A percentile compares a stretch with the other conserved stretches of the same genome.
Conservation (phyloP, 2,113 vertebrate species). For the Diadophis punctatus region DNA sequence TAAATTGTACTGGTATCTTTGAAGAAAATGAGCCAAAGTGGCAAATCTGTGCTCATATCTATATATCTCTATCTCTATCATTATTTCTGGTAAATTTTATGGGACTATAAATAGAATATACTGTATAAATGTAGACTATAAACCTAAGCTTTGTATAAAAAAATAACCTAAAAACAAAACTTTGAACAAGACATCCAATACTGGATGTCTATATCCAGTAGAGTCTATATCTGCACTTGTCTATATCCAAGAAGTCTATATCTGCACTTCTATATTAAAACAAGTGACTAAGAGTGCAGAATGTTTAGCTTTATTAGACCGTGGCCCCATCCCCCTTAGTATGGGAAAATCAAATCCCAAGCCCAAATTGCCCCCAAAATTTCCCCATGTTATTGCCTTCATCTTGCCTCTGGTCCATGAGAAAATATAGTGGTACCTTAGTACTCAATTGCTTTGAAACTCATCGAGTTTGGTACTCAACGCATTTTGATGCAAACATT, state of each 20-base stretch:
- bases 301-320: background rate
- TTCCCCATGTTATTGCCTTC: background rate
- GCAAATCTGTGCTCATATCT: background rate
- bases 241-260: background rate
- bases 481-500: too few relatives aligned
- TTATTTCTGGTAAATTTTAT: too few relatives aligned
- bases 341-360: background rate
- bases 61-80: background rate
- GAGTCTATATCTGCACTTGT: background rate
- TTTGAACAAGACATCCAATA: background rate
- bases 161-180: background rate
- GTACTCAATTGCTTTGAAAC: too few relatives aligned
- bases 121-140: background rate
- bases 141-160: background rate
- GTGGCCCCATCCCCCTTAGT: background rate
- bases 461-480: too few relatives aligned
- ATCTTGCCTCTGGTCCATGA: background rate
- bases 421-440: background rate
- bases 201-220: too few relatives aligned
- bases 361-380: background rate
- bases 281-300: background rate
- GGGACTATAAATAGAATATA: background rate
- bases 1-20: background rate
- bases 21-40: rapidly evolving
- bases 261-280: background rate